phyloP scores from a whole-genome alignment of 1,140 invertebrate species.

The Neodiprion fabricii region DNA sequence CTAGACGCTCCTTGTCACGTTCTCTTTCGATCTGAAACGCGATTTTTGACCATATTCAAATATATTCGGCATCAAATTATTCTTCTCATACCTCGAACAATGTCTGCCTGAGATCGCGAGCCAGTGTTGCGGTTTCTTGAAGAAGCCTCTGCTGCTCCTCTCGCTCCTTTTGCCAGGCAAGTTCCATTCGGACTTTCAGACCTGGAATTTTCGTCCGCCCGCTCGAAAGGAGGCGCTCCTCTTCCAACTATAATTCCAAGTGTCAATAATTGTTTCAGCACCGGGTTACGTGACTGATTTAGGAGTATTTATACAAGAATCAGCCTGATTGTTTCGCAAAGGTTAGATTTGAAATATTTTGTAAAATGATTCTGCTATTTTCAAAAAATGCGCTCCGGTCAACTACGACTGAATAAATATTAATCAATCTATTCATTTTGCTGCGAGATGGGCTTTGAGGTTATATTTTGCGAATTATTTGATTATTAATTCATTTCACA shows the following conservation, averaged over 20 bases:
- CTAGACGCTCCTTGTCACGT: conserved; percentile 86
- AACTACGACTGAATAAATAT: no score
- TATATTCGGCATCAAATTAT: not conserved
- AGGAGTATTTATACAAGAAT: conserved; percentile 16
- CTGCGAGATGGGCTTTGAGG: no score
- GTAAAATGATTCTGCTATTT: no score
- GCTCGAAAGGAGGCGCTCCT: conserved; percentile 79
- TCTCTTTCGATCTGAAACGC: conserved; percentile 78
- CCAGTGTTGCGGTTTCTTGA: conserved; percentile 89
- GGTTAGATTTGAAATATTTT: not conserved
- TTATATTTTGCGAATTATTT: no score
- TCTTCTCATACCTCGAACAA: conserved; percentile 75
- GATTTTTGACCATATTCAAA: no score
- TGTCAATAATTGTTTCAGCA: not conserved
- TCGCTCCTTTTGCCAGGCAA: conserved; percentile 95
- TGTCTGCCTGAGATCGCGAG: conserved; percentile 86
- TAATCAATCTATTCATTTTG: no score
- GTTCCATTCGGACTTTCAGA: conserved; percentile 85
- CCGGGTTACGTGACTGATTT: no score
- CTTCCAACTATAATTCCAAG: conserved; percentile 70
- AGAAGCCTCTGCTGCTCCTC: conserved; percentile 90
- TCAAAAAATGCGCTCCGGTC: no score
- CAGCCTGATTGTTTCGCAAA: conserved; percentile 11
- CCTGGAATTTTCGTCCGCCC: conserved; percentile 86
- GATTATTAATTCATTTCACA: no score